These are phyloP conservation scores for Sebastolobus altivelis DNA, from an alignment of 2,797 vertebrate species.

Conservation along the genomic window DNA sequence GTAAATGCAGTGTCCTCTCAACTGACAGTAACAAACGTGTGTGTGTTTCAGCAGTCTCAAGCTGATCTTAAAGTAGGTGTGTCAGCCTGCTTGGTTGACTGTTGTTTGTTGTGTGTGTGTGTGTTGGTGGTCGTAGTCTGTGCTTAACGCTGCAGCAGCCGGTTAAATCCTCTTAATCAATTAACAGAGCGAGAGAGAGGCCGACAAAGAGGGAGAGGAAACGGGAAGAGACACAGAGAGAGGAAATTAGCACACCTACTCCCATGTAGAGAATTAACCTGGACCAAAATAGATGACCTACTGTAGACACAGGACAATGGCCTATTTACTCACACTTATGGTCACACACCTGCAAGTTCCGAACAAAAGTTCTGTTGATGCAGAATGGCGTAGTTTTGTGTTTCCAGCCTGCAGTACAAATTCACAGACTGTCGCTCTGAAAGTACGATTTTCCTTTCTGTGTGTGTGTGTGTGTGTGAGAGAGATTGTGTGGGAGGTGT, in stretches of 20 bases:
- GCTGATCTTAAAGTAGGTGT: conserved; percentile 31
- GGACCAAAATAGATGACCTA: conserved; percentile 75
- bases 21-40: not conserved
- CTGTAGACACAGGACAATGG: conserved; percentile 65
- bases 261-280: conserved; percentile 74
- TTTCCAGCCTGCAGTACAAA: conserved; percentile 30
- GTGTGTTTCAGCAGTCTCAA: not conserved
- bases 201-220: conserved; percentile 7
- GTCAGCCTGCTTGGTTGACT: conserved; percentile 12
- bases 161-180: conserved; percentile 78
- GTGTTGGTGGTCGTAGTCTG: conserved; percentile 42
- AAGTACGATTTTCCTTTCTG: conserved; percentile 40
- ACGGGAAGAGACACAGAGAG: conserved; percentile 23
- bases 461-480: conserved; percentile 36
- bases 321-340: conserved; percentile 59
- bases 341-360: conserved; percentile 49
- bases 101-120: conserved; percentile 43
- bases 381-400: not conserved
- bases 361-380: conserved; percentile 2
- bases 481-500: conserved; percentile 62
- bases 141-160: conserved; percentile 61
- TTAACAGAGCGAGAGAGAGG: conserved; percentile 52
- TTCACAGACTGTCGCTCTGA: conserved; percentile 54
- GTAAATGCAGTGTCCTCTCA: not conserved
- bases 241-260: conserved; percentile 75